These are phyloP conservation scores for Chromis chromis DNA, from an alignment of 2,797 vertebrate genomes.

Conservation along the genomic window DNA sequence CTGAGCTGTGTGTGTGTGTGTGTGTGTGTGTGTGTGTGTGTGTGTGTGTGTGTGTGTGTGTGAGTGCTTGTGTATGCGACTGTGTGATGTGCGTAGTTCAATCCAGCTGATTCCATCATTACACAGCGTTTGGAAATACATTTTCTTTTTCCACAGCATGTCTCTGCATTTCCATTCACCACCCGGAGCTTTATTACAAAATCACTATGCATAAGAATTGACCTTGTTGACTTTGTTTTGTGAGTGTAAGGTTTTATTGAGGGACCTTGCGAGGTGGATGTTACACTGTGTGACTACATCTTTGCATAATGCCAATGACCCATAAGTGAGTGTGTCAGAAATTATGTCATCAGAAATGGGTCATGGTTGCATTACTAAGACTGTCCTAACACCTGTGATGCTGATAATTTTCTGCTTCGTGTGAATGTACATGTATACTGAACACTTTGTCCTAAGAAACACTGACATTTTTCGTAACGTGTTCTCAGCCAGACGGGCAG, in stretches of 20 bases:
- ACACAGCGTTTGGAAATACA: slow-evolving; percentile 46
- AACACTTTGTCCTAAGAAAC: neutral
- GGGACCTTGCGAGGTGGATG: slow-evolving; percentile 18
- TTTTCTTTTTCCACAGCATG: slow-evolving; percentile 46
- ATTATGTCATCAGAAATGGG: slow-evolving; percentile 61
- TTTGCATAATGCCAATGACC: slow-evolving; percentile 56
- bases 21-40: slow-evolving; percentile 10
- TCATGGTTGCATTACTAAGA: slow-evolving; percentile 29
- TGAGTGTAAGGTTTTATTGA: neutral
- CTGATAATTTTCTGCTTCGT: slow-evolving; percentile 9
- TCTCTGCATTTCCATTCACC: slow-evolving; percentile 49
- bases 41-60: slow-evolving; percentile 15
- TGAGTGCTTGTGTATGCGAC: neutral
- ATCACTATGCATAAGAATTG: slow-evolving; percentile 44
- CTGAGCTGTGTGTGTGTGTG: slow-evolving; percentile 5
- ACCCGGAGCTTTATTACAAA: slow-evolving; percentile 52
- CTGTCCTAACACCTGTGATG: slow-evolving; percentile 34
- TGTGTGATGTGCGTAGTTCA: slow-evolving; percentile 10
- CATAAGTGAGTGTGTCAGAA: slow-evolving; percentile 46
- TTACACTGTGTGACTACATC: slow-evolving; percentile 55
- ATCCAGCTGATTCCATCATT: slow-evolving; percentile 49
- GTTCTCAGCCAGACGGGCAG: slow-evolving; percentile 15
- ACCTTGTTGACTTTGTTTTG: slow-evolving; percentile 40
- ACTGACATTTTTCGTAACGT: neutral
- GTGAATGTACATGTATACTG: neutral